Base-by-base conservation (phyloP, 2,888 invertebrate genomes). In the Xanthia icteritia region DNA sequence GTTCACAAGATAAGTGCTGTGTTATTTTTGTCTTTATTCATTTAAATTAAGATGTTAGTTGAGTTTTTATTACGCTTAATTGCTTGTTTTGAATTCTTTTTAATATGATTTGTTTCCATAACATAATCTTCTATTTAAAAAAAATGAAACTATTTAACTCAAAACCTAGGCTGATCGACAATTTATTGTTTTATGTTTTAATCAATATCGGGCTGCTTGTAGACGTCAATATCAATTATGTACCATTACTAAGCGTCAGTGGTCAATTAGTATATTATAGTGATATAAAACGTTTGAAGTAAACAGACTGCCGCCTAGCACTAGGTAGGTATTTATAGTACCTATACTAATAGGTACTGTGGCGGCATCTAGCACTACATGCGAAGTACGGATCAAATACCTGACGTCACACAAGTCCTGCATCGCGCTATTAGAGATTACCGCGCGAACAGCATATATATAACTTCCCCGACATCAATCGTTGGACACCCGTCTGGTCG, bases 231-330 rank as follows among this genome's bases (percentile, higher is more conserved):
- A 77, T 72, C 64, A 64, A 85, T 83, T 85, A 77, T 42, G 39
- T 39, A 67, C 51, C 48, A 84, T 84, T 63, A 81, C 51, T n/a
- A 48, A 45, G 36, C 27, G n/a, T 71, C 77, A 83, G 77, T 81
- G 71, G 68, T 39, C 68, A 39, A 82, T 83, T 85, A 82, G 70
- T 77, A 17, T 64, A 68, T 70, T 77, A 81, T 15, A 77, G 56
- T 31, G 39, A 27, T 65, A 61, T 83, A 63, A 83, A 83, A 71
- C 56, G 64, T 70, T 64, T 71, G n/a, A 67, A 61, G 77, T 56
- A 66, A 68, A 9, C 27, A 9, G 17, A 58, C 23, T 23, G 48
- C 54, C 15, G 15, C 13, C 27, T 48, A 17, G 56, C n/a, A 15
- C 27, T 65, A 23, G 15, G 27, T n/a, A 48, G 20, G 11, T n/a